These are phyloP conservation scores for Rhodeus uyekii DNA, from an alignment of 2,797 vertebrate genomes.

Conservation along the genomic window DNA sequence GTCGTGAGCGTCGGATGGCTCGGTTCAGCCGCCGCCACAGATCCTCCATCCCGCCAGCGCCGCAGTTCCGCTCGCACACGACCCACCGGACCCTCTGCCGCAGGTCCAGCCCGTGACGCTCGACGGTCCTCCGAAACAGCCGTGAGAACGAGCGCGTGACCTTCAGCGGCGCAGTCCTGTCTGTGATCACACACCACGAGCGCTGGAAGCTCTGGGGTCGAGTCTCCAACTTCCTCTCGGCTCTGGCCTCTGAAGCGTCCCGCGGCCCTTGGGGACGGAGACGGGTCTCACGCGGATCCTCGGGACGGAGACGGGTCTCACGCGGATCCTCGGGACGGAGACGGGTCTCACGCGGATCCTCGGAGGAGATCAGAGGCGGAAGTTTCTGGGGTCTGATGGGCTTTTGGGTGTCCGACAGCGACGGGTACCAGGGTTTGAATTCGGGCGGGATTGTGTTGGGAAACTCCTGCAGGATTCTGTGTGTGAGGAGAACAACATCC, in stretches of 20 bases:
- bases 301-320: too few species aligned
- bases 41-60: conserved; percentile 77
- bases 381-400: conserved; percentile 84
- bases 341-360: too few species aligned
- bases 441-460: conserved; percentile 72
- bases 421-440: conserved; percentile 88
- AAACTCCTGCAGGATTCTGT: conserved; percentile 83
- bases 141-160: conserved; percentile 74
- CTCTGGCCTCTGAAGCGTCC: too few species aligned
- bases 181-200: conserved; percentile 84
- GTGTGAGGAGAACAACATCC: conserved; percentile 74
- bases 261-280: too few species aligned
- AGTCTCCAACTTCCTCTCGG: too few species aligned
- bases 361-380: conserved; percentile 78
- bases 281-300: too few species aligned
- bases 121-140: conserved; percentile 74
- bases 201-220: conserved; percentile 67
- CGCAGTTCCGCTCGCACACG: conserved; percentile 77
- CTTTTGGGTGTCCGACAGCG: conserved; percentile 59
- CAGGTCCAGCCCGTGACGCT: conserved; percentile 77
- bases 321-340: too few species aligned
- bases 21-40: conserved; percentile 81
- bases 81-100: conserved; percentile 88
- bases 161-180: conserved; percentile 56
- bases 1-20: conserved; percentile 68